A percentile compares a stretch with the other conserved stretches of the same genome.
phyloP scores from a whole-genome alignment of 1,140 invertebrate genomes.

The Danaus plexippus region DNA sequence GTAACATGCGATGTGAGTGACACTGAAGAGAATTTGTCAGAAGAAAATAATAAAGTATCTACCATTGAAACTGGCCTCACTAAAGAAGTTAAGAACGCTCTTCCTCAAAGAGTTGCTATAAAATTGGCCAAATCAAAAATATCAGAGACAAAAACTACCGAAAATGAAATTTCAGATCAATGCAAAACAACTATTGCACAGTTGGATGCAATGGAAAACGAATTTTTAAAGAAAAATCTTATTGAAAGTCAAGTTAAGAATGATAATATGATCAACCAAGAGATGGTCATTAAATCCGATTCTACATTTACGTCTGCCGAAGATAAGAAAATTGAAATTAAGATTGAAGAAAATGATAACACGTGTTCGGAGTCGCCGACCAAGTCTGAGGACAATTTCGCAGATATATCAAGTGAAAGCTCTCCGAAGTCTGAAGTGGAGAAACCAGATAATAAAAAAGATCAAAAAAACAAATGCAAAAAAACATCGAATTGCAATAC shows the following conservation, averaged over 20 bases:
- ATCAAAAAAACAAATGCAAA: slow-evolving; percentile 3
- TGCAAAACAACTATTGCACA: slow-evolving; percentile 49
- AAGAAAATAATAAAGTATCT: no score
- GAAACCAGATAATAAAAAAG: slow-evolving; percentile 12
- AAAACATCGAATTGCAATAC: neutral
- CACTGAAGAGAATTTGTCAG: slow-evolving; percentile 4
- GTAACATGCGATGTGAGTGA: slow-evolving; percentile 29
- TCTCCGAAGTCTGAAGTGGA: slow-evolving; percentile 33
- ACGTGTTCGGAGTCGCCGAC: slow-evolving; percentile 39
- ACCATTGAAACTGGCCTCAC: slow-evolving; percentile 66
- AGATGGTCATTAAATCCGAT: slow-evolving; percentile 21
- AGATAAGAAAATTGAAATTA: slow-evolving; percentile 9
- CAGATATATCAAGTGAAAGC: slow-evolving; percentile 55
- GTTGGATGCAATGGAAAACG: slow-evolving; percentile 61
- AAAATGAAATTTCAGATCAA: slow-evolving; percentile 33
- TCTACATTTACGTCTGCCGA: slow-evolving; percentile 28
- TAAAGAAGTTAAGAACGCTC: slow-evolving; percentile 62
- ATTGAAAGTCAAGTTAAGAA: slow-evolving; percentile 42
- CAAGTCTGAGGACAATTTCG: slow-evolving; percentile 61
- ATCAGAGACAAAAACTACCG: slow-evolving; percentile 20
- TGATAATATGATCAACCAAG: slow-evolving; percentile 53
- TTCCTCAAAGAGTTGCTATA: slow-evolving; percentile 55
- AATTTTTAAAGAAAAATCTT: slow-evolving; percentile 51
- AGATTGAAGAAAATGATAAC: slow-evolving; percentile 28
- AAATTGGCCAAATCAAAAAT: slow-evolving; percentile 33